Evolutionary conservation across 2,888 invertebrate genomes (phyloP), one percentile per base, ranked within the genome.

Genomic region (Blastobasis adustella): DNA sequence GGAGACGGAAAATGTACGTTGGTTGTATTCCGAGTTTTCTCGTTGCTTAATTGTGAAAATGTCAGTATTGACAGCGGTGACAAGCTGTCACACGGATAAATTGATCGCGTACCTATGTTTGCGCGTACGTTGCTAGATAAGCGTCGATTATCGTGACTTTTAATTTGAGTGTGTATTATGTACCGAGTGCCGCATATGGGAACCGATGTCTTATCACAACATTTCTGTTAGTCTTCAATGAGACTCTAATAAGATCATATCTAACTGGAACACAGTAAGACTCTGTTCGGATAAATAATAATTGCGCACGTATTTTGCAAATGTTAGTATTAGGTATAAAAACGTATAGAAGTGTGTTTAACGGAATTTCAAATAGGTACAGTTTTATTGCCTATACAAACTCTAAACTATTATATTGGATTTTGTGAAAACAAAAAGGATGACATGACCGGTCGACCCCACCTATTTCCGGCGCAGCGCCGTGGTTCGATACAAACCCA

Each of bases 1-100:
- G 57, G 56, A 60, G 61, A 63, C 56, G 59, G 66, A 69, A 64
- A 66, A 67, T 70, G 60, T 71, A 68, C 73, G 66, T 76, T 77
- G 77, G 72, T 69, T 66, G 71, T 73, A 80, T 72, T 73, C 79
- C 66, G 70, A 69, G 67, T 78, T 69, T 70, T 76, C 77, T 79
- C 76, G 82, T 85, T 86, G 79, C 80, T 86, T 88, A 88, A 87
- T 88, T 87, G 87, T 87, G 79, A 81, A 80, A 79, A 73, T 82
- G 83, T 81, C 83, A 78, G 65, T 65, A 71, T 71, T 84, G 87
- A 87, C 85, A 82, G 69, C 76, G 69, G 63, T 78, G 84, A 84
- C 83, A 86, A 69, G 68, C 77, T 87, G 87, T 87, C 87, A 83
- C 62, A 73, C 63, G 78, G 75, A 82, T 82, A 84, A 82, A 87